Conservation (phyloP, 2,113 vertebrate species). For the Amphiprion percula region DNA sequence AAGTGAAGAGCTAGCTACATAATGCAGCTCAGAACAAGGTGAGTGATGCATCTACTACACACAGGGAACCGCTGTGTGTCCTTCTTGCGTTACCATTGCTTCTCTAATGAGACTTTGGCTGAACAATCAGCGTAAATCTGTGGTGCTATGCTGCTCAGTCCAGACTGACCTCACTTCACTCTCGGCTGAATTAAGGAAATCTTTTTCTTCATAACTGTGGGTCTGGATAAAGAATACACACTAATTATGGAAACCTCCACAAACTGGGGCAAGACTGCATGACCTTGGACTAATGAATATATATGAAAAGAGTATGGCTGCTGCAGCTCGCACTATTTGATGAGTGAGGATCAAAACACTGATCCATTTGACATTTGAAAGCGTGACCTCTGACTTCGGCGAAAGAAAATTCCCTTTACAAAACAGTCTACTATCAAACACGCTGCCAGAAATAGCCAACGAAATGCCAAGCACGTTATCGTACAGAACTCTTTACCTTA, state of each 20-base stretch:
- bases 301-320: conserved; percentile 55
- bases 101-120: conserved; percentile 67
- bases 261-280: conserved; percentile 50
- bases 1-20: conserved; percentile 56
- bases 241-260: conserved; percentile 67
- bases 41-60: conserved; percentile 19
- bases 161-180: conserved; percentile 55
- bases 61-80: conserved; percentile 34
- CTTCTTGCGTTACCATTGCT: conserved; percentile 50
- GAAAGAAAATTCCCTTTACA: conserved; percentile 19
- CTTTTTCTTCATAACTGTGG: conserved; percentile 45
- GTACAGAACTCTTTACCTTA: background rate
- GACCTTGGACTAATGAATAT: conserved; percentile 74
- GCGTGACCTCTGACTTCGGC: conserved; percentile 26
- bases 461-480: conserved; percentile 8
- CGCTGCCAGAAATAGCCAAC: conserved; percentile 13
- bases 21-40: conserved; percentile 37
- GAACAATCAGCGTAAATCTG: conserved; percentile 44
- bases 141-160: conserved; percentile 28
- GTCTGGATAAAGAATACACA: conserved; percentile 55
- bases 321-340: conserved; percentile 34
- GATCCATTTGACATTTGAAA: conserved; percentile 60
- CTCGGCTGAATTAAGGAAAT: conserved; percentile 49
- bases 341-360: conserved; percentile 41
- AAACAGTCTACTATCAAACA: conserved; percentile 26